A percentile compares a stretch with the other conserved stretches of the same genome.
Evolutionary conservation across 2,888 invertebrate genomes (phyloP).

Genomic region (Orthosia incerta): DNA sequence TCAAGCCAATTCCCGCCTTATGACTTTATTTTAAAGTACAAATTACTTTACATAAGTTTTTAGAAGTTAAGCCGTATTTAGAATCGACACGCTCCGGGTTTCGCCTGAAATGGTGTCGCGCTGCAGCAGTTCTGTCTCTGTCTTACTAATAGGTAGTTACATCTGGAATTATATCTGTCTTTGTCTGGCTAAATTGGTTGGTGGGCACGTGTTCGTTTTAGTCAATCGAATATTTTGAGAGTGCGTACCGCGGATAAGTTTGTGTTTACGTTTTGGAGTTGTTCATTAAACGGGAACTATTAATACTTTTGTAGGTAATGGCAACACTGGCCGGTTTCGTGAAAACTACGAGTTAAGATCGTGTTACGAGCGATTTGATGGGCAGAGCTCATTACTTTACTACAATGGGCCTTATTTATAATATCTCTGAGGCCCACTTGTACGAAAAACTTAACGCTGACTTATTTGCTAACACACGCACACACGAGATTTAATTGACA

Average conservation of each 20-base stretch:
- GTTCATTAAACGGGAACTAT: constrained; percentile 58
- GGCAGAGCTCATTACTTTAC: background rate
- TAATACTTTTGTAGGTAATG: constrained; percentile 48
- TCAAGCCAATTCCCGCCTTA: constrained; percentile 60
- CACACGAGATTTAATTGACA: too few species aligned
- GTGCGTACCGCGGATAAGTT: constrained; percentile 68
- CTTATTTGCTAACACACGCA: too few species aligned
- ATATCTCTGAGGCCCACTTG: too few species aligned
- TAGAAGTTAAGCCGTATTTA: constrained; percentile 66
- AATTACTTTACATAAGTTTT: constrained; percentile 30
- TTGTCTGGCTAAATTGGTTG: constrained; percentile 73
- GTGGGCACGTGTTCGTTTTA: constrained; percentile 73
- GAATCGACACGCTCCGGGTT: constrained; percentile 65
- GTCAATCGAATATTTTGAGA: constrained; percentile 80
- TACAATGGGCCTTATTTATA: background rate
- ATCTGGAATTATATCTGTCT: constrained; percentile 66
- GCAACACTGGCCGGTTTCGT: constrained; percentile 25
- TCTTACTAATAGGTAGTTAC: constrained; percentile 57
- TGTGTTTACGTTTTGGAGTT: constrained; percentile 66
- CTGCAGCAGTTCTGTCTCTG: constrained; percentile 77
- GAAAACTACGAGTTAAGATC: constrained; percentile 44
- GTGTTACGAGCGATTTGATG: constrained; percentile 39
- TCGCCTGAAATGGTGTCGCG: constrained; percentile 87
- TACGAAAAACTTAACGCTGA: too few species aligned
- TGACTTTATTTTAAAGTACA: background rate